Evolutionary conservation across 2,113 vertebrate genomes (phyloP), one percentile per base, ranked within the genome.

Genomic region (Eira barbara): DNA sequence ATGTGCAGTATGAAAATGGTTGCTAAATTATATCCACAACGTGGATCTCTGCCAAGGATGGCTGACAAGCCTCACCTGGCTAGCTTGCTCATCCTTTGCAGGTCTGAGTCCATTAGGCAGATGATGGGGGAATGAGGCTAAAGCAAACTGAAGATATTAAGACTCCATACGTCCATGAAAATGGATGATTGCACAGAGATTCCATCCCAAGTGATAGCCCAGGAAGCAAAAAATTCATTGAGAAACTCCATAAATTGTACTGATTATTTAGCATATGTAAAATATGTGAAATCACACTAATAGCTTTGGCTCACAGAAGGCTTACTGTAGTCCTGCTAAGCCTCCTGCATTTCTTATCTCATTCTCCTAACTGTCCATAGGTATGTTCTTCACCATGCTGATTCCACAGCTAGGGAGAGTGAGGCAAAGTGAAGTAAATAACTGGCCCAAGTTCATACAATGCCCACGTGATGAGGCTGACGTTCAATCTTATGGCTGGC

Each of bases 61-160:
- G 71, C 79, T 97, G 95, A 97, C 98, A 97, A 79, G 67, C 74
- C 73, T 97, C 86, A 97, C 98, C 97, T 97, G n/a, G 39, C 96
- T 94, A 49, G 80, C 85, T 97, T 91, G 82, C 74, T 98, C 95
- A 94, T 91, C 34, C 97, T 96, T 96, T 97, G 95, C 78, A 96
- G 87, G 83, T 91, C 91, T 95, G 95, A 94, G 93, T 97, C 91
- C 92, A 91, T 98, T 95, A 98, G 79, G 65, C 97, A 96, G 29
- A 78, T 74, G 96, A 93, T 89, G 83, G 93, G 82, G 93, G 97
- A 98, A 91, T 96, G 82, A 98, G 76, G 80, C 73, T 93, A 80
- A 97, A 96, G 89, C 91, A 95, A 98, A 97, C 89, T 76, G 55
- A 80, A 97, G 81, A 97, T 97, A 98, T 96, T 94, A 91, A 97